A percentile compares a stretch with the other conserved stretches of the same genome.
phyloP scores from a whole-genome alignment of 2,888 invertebrate genomes.

The Oscheius sp. region DNA sequence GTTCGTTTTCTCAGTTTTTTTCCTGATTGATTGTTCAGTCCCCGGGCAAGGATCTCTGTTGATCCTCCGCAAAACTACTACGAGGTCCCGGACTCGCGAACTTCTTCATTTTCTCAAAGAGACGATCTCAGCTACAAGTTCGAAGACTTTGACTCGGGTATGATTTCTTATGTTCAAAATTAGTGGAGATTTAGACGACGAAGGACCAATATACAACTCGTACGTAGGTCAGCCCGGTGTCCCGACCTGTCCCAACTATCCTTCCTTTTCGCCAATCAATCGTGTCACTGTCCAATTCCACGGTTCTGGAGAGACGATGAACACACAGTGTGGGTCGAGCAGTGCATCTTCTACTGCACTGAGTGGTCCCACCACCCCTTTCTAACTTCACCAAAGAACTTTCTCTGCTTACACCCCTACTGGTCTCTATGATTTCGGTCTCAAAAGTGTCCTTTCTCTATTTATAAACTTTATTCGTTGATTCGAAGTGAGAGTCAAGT shows the following conservation, averaged over 20 bases:
- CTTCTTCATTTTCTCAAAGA: slow-evolving; percentile 26
- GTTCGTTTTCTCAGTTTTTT: slow-evolving; percentile 34
- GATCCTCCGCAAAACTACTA: slow-evolving; percentile 26
- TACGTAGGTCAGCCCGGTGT: slow-evolving; percentile 53
- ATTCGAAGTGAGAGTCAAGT: slow-evolving; percentile 13
- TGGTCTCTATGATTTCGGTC: slow-evolving; percentile 11
- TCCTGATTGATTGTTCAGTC: slow-evolving; percentile 38
- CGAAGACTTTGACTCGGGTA: slow-evolving; percentile 44
- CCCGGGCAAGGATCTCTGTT: slow-evolving; percentile 48
- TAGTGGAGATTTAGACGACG: slow-evolving; percentile 42
- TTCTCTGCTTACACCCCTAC: slow-evolving; percentile 1
- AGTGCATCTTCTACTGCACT: slow-evolving; percentile 31
- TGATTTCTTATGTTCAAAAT: not conserved
- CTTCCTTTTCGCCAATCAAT: slow-evolving; percentile 57
- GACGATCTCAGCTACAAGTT: slow-evolving; percentile 45
- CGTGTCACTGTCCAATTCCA: slow-evolving; percentile 49
- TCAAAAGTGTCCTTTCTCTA: slow-evolving; percentile 25
- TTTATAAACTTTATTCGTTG: slow-evolving; percentile 3
- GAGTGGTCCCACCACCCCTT: slow-evolving; percentile 22
- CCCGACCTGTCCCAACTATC: slow-evolving; percentile 56
- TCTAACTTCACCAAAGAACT: not conserved
- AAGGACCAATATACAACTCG: slow-evolving; percentile 40
- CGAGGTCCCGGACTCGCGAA: slow-evolving; percentile 30
- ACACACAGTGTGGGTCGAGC: slow-evolving; percentile 33
- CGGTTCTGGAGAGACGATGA: slow-evolving; percentile 36